Evolutionary conservation across 2,888 invertebrate species (phyloP).

Genomic region (Drosophila merina): DNA sequence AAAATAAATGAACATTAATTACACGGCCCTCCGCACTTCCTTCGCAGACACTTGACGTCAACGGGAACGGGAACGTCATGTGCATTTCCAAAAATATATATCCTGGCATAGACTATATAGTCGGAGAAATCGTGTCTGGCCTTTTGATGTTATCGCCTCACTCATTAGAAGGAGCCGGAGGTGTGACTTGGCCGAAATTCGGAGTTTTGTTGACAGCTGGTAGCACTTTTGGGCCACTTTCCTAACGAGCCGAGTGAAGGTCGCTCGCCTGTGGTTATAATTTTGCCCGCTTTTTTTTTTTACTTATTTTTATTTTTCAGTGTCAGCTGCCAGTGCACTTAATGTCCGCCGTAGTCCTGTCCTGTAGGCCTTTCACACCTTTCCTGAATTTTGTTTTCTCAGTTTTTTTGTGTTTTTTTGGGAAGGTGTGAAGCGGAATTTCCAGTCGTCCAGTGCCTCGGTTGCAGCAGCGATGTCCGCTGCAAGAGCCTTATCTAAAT

Average conservation of each 20-base stretch:
- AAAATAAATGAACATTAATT: constrained; percentile 81
- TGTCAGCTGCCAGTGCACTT: constrained; percentile 49
- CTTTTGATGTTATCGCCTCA: constrained; percentile 79
- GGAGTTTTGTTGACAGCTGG: constrained; percentile 69
- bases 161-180: constrained; percentile 58
- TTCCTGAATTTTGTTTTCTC: constrained; percentile 18
- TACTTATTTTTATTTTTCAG: not conserved
- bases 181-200: constrained; percentile 44
- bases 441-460: constrained; percentile 62
- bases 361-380: constrained; percentile 69
- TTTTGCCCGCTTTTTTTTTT: not conserved
- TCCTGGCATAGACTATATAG: too few relatives aligned
- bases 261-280: constrained; percentile 29
- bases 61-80: too few relatives aligned
- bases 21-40: constrained; percentile 60
- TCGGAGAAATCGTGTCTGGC: constrained; percentile 76
- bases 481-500: constrained; percentile 78
- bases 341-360: constrained; percentile 25
- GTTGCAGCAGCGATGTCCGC: constrained; percentile 16
- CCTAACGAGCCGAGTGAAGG: constrained; percentile 59
- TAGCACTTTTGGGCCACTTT: constrained; percentile 55
- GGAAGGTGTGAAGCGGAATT: constrained; percentile 80
- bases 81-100: too few relatives aligned
- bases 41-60: constrained; percentile 23
- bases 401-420: constrained; percentile 8